These are phyloP conservation scores for Heliconius hortense DNA, from an alignment of 2,888 invertebrate species.

Conservation along the genomic window DNA sequence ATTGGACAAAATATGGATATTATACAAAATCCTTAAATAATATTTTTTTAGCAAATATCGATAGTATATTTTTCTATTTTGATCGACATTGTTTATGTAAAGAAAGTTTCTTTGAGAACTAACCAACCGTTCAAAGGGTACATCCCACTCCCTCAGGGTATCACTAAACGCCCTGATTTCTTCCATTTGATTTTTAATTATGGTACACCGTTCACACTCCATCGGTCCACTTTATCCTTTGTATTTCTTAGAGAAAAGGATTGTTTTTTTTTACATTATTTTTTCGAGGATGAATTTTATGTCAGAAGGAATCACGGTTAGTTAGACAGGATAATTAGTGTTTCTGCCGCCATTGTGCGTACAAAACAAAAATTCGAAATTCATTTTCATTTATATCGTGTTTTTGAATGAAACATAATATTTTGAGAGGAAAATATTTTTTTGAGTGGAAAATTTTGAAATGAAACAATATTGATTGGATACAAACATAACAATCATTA, in stretches of 20 bases:
- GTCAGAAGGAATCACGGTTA: conserved; percentile 70
- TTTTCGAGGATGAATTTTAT: conserved; percentile 58
- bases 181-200: conserved; percentile 77
- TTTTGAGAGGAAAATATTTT: conserved; percentile 18
- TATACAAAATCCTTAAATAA: neutral
- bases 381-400: conserved; percentile 28
- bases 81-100: conserved; percentile 51
- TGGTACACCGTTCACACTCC: conserved; percentile 71
- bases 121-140: conserved; percentile 61
- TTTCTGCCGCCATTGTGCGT: conserved; percentile 50
- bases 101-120: conserved; percentile 63
- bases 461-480: conserved; percentile 2
- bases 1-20: neutral
- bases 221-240: conserved; percentile 72
- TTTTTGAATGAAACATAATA: conserved; percentile 14
- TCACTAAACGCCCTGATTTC: conserved; percentile 59
- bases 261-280: conserved; percentile 61
- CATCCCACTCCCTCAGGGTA: conserved; percentile 60
- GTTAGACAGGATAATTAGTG: conserved; percentile 73
- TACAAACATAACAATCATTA: conserved; percentile 7
- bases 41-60: conserved; percentile 24
- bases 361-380: conserved; percentile 37
- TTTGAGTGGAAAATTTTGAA: conserved; percentile 16
- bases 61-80: conserved; percentile 39
- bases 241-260: conserved; percentile 71